These are phyloP conservation scores for Epinephelus fuscoguttatus DNA, from an alignment of 2,113 vertebrate genomes.

Conservation along the genomic window DNA sequence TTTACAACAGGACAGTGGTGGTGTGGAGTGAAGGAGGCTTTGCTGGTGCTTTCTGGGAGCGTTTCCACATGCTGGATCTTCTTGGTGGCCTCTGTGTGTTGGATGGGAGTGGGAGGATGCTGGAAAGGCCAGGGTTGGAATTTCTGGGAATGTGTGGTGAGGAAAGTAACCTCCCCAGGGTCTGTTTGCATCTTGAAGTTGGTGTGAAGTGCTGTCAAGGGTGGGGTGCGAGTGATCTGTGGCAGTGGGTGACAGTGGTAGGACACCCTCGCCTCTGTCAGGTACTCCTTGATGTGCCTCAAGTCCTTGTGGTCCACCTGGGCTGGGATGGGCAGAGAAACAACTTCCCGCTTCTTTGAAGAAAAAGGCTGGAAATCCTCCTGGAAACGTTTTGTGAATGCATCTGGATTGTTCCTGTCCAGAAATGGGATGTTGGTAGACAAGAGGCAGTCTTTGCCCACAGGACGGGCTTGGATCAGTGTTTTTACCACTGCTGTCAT, in stretches of 20 bases:
- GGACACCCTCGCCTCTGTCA: slow-evolving; percentile 12
- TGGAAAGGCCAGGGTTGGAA: neutral
- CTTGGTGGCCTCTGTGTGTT: neutral
- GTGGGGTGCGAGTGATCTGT: neutral
- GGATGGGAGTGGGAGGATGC: neutral
- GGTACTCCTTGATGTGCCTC: neutral
- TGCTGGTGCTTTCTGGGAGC: slow-evolving; percentile 40
- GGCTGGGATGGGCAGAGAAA: neutral
- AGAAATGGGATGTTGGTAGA: slow-evolving; percentile 22
- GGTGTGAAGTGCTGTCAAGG: neutral
- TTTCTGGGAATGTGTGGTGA: slow-evolving; percentile 2
- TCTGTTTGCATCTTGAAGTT: slow-evolving; percentile 45
- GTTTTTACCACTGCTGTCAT: slow-evolving; percentile 24
- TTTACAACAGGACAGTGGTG: slow-evolving; percentile 9
- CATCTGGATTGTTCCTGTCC: neutral
- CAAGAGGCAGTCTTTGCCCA: slow-evolving; percentile 3
- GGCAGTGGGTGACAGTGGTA: slow-evolving; percentile 20
- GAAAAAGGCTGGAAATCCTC: slow-evolving; percentile 5
- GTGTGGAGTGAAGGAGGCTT: slow-evolving; percentile 34
- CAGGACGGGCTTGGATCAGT: neutral
- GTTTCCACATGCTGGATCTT: neutral
- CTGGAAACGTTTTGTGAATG: slow-evolving; percentile 28
- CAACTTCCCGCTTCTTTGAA: neutral
- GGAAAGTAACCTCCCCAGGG: neutral
- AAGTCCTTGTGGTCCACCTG: slow-evolving; percentile 7